phyloP scores from a whole-genome alignment of 2,797 vertebrate genomes.

The Fundulus diaphanus region DNA sequence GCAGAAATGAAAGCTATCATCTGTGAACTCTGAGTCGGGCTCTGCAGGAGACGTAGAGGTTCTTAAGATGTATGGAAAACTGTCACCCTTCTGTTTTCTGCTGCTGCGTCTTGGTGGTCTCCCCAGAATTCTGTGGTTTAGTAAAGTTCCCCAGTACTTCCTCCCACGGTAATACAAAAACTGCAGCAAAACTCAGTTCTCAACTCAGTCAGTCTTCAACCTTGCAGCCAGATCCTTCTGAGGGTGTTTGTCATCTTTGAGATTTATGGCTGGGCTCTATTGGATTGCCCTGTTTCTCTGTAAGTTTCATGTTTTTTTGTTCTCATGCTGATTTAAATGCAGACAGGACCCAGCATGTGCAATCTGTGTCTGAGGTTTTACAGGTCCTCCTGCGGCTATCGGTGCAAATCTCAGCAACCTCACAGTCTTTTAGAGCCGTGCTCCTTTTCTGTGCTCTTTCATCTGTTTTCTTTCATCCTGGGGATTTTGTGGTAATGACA shows the following conservation, averaged over 20 bases:
- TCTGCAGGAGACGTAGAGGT: neutral
- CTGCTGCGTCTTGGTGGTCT: conserved; percentile 2
- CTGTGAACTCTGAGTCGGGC: too few species aligned
- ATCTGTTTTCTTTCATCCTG: neutral
- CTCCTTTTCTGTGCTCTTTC: neutral
- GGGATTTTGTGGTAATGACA: neutral
- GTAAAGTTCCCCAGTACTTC: neutral
- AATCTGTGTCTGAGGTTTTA: neutral
- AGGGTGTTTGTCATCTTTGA: neutral
- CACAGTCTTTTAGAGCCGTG: neutral
- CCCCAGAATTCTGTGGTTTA: too few species aligned
- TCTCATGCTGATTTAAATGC: neutral
- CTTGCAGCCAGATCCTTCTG: conserved; percentile 2
- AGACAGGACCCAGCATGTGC: neutral
- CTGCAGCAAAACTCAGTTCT: neutral
- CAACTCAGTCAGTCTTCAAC: neutral
- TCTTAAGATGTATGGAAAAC: too few species aligned
- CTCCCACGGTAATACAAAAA: neutral
- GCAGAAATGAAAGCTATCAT: conserved; percentile 24
- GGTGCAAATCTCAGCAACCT: neutral
- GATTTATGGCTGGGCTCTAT: conserved; percentile 9
- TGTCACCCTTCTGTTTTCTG: neutral
- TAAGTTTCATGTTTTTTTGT: neutral
- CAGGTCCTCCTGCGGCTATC: neutral
- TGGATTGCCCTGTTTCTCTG: conserved; percentile 18